Percentiles rank a stretch among this genome's conserved stretches.
phyloP scores from a whole-genome alignment of 2,797 vertebrate genomes.

The Acipenser ruthenus region DNA sequence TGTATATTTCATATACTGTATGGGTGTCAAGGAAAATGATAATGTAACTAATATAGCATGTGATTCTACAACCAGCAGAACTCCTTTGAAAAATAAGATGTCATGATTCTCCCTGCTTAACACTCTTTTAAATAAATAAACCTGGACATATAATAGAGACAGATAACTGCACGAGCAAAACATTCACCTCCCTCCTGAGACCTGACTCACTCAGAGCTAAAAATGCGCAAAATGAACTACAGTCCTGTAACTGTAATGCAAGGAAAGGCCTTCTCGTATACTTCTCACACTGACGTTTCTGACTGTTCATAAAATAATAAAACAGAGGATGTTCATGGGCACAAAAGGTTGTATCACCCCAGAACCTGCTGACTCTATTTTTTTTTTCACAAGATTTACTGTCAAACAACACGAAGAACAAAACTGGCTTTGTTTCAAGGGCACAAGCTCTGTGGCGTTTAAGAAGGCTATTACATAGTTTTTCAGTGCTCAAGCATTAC shows the following conservation, averaged over 20 bases:
- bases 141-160: conserved; percentile 16
- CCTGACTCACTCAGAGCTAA: background rate
- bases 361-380: background rate
- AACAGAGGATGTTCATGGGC: background rate
- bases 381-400: background rate
- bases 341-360: background rate
- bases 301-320: background rate
- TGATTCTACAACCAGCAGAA: background rate
- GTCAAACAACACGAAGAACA: background rate
- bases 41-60: too few species aligned
- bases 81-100: conserved; percentile 1
- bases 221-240: background rate
- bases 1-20: too few species aligned
- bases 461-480: background rate
- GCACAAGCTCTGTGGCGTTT: background rate
- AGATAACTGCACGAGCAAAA: background rate
- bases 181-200: conserved; percentile 4
- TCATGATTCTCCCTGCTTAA: conserved; percentile 10
- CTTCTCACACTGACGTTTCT: background rate
- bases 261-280: background rate
- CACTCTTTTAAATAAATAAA: conserved; percentile 16
- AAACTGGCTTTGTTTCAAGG: background rate
- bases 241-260: too few species aligned
- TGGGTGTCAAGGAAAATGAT: too few species aligned
- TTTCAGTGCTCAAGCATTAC: background rate